Percentiles rank a stretch among this genome's conserved stretches.
Evolutionary conservation across 2,888 invertebrate genomes (phyloP).

Genomic region (Drosophila nigritarsus): DNA sequence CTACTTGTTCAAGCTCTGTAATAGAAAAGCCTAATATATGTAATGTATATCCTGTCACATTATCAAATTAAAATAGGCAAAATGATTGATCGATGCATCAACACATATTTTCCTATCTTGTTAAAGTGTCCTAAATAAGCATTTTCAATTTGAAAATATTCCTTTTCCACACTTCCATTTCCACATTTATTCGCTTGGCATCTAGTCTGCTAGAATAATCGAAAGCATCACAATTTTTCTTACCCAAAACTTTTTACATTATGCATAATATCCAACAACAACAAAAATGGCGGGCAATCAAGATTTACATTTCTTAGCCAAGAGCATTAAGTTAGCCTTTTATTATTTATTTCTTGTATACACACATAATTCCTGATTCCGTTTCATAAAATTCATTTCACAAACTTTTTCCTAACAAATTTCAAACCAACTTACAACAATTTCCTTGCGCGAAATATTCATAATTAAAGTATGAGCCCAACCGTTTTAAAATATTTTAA

Average conservation of each 20-base stretch:
- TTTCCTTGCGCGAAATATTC: slow-evolving; percentile 29
- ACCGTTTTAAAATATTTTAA: slow-evolving; percentile 14
- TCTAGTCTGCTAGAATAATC: not conserved
- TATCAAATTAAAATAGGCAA: slow-evolving; percentile 18
- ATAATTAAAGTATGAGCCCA: slow-evolving; percentile 31
- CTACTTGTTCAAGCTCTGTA: not conserved
- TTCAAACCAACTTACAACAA: slow-evolving; percentile 33
- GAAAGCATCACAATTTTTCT: not conserved
- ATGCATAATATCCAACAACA: not conserved
- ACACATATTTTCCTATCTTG: not conserved
- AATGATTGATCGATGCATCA: slow-evolving; percentile 37
- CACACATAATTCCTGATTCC: slow-evolving; percentile 1
- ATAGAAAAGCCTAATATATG: not conserved
- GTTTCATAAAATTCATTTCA: slow-evolving; percentile 22
- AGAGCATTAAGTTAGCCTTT: not conserved
- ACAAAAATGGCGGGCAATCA: slow-evolving; percentile 8
- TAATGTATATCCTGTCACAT: slow-evolving; percentile 22
- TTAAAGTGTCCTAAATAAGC: not conserved
- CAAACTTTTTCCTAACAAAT: slow-evolving; percentile 27
- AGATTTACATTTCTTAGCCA: slow-evolving; percentile 20
- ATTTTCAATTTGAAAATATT: not conserved
- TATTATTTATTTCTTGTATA: not conserved
- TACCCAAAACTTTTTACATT: slow-evolving; percentile 3
- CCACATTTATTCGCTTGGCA: not conserved
- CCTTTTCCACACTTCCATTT: not conserved